Base-by-base conservation (phyloP, 2,113 vertebrate species). In the Macrotus californicus region DNA sequence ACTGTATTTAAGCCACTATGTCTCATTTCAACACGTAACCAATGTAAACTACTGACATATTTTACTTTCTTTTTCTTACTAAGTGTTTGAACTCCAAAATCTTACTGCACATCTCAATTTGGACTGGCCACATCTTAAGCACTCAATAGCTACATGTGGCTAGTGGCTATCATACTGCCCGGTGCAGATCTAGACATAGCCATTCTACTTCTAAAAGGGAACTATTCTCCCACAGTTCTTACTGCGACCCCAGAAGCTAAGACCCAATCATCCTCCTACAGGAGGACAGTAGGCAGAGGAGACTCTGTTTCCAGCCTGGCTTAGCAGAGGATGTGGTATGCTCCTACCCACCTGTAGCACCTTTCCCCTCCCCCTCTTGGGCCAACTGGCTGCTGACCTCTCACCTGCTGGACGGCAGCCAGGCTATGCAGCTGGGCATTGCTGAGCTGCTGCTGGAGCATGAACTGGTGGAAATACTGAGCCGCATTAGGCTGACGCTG, bases 341-440 rank as follows among this genome's bases (percentile, higher is more conserved):
- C 15, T 80, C 85, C 39, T 4, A 46, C 61, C 80, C 87, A 90
- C 70, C 87, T 52, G 41, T 7, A 70, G 46, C 14, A 26, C 72
- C 84, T 67, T 16, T 64, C 70, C 95, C 95, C 87, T 92, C 96
- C 96, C 93, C 61, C 2, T 82, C 75, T n/a, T 31, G 12, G 94
- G 89, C 87, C 95, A 93, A 85, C 94, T 52, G 83, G 83, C 87
- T 97, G 96, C 96, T 97, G 95, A 97, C 87, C 93, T 97, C 97
- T 98, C 97, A 99, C 99, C 99, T 99, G 99, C 98, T 99, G 99
- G 93, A 99, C 99, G 7, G 99, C 99, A n/a, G 99, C 99, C 97
- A 99, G 96, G 96, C 99, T 99, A 81, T 99, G 99, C 73, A 99
- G 98, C 96, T 99, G 99, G 73, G 99, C 99, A 90, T 98, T 99